Evolutionary conservation across 1,140 invertebrate genomes (phyloP).

Genomic region (Ridgeia piscesae): DNA sequence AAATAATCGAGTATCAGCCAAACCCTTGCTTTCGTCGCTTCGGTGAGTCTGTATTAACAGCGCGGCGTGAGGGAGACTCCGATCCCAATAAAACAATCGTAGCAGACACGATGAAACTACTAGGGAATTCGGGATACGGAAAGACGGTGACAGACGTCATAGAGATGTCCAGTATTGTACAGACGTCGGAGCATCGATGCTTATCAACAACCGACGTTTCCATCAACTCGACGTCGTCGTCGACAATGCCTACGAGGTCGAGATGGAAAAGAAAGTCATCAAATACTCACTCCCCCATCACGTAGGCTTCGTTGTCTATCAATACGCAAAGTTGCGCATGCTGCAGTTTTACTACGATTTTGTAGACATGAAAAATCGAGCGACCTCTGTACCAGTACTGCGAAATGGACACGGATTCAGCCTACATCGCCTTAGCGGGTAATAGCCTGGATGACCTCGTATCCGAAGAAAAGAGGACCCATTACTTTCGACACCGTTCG

Average conservation of each 20-base stretch:
- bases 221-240: not conserved
- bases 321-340: constrained; percentile 37
- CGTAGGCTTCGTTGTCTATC: constrained; percentile 34
- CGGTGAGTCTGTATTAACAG: not conserved
- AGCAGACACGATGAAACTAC: constrained; percentile 29
- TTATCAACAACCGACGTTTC: not conserved
- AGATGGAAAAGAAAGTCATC: constrained; percentile 24
- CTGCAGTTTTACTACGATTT: constrained; percentile 39
- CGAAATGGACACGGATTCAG: constrained; percentile 39
- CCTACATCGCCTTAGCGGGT: constrained; percentile 34
- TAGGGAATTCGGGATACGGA: constrained; percentile 23
- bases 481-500: constrained; percentile 19
- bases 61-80: not conserved
- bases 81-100: constrained; percentile 29
- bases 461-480: constrained; percentile 16
- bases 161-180: not conserved
- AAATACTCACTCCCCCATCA: constrained; percentile 28
- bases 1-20: not conserved
- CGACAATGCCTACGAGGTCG: constrained; percentile 28
- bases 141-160: constrained; percentile 20
- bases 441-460: constrained; percentile 27
- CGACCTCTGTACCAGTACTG: constrained; percentile 35
- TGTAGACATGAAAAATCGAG: constrained; percentile 31
- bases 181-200: not conserved
- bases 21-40: not conserved